A percentile compares a stretch with the other conserved stretches of the same genome.
phyloP scores from a whole-genome alignment of 2,888 invertebrate genomes.

The Drosophila flavopinicola region DNA sequence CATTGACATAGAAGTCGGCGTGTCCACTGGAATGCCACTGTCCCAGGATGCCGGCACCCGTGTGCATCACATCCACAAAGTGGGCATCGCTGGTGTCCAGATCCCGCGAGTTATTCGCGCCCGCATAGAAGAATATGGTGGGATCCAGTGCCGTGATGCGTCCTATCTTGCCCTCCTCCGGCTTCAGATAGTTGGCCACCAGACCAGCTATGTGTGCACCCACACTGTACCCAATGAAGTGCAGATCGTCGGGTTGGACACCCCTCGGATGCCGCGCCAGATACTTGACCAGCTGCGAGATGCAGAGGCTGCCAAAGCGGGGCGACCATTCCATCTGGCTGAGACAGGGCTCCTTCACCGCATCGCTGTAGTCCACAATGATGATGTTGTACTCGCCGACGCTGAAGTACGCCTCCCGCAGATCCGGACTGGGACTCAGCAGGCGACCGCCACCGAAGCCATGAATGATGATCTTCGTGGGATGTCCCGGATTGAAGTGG shows the following conservation, averaged over 20 bases:
- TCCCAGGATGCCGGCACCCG: conserved; percentile 93
- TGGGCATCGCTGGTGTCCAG: conserved; percentile 92
- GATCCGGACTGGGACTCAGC: conserved; percentile 92
- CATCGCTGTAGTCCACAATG: conserved; percentile 92
- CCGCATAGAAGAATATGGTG: conserved; percentile 94
- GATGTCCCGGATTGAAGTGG: conserved; percentile 90
- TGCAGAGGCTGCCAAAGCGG: conserved; percentile 89
- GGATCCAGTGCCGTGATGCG: conserved; percentile 94
- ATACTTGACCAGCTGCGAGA: conserved; percentile 92
- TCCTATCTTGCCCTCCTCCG: conserved; percentile 90
- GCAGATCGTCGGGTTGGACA: conserved; percentile 89
- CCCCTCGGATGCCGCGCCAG: conserved; percentile 91
- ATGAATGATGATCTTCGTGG: conserved; percentile 95
- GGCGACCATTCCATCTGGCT: conserved; percentile 90
- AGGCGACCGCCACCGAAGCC: conserved; percentile 95
- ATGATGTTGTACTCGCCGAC: conserved; percentile 93
- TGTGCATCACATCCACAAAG: conserved; percentile 93
- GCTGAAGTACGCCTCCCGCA: conserved; percentile 92
- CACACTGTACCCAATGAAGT: conserved; percentile 94
- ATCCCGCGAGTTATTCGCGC: conserved; percentile 91
- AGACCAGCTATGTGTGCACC: conserved; percentile 94
- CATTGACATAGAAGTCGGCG: conserved; percentile 95
- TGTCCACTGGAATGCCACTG: conserved; percentile 96
- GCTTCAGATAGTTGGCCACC: conserved; percentile 90
- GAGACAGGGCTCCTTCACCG: conserved; percentile 93